These are phyloP conservation scores for Pyrocephalus nanus DNA, from an alignment of 2,797 vertebrate genomes.

Conservation along the genomic window DNA sequence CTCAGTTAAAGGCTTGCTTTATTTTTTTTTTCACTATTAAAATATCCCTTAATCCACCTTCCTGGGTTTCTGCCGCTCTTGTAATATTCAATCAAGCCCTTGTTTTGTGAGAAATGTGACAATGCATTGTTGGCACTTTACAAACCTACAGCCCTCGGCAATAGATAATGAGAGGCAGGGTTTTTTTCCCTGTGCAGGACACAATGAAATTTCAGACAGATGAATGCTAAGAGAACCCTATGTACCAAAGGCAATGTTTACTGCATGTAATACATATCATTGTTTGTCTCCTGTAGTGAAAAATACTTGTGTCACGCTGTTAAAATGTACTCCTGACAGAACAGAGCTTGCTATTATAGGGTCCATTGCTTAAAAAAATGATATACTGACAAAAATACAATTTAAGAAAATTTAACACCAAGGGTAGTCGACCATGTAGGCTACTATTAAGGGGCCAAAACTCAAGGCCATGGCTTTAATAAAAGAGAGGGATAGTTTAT, in stretches of 20 bases:
- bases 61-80: slow-evolving; percentile 18
- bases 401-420: slow-evolving; percentile 84
- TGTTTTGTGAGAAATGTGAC: slow-evolving; percentile 72
- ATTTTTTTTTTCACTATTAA: slow-evolving; percentile 46
- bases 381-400: slow-evolving; percentile 83
- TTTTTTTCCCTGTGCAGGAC: slow-evolving; percentile 58
- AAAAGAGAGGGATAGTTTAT: slow-evolving; percentile 70
- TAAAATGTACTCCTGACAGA: slow-evolving; percentile 83
- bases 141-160: slow-evolving; percentile 69
- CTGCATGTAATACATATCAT: slow-evolving; percentile 82
- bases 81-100: slow-evolving; percentile 73
- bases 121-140: slow-evolving; percentile 63
- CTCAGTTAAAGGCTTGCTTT: neutral
- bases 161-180: slow-evolving; percentile 68
- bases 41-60: slow-evolving; percentile 61
- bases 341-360: slow-evolving; percentile 80
- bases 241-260: slow-evolving; percentile 82
- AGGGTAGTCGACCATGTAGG: slow-evolving; percentile 79
- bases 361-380: slow-evolving; percentile 83
- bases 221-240: slow-evolving; percentile 75
- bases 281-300: slow-evolving; percentile 85
- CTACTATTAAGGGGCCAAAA: slow-evolving; percentile 80
- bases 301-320: slow-evolving; percentile 81
- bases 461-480: slow-evolving; percentile 80
- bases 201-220: slow-evolving; percentile 79